These are phyloP conservation scores for Rhabdomys pumilio DNA, from an alignment of 2,797 vertebrate species.

Conservation along the genomic window DNA sequence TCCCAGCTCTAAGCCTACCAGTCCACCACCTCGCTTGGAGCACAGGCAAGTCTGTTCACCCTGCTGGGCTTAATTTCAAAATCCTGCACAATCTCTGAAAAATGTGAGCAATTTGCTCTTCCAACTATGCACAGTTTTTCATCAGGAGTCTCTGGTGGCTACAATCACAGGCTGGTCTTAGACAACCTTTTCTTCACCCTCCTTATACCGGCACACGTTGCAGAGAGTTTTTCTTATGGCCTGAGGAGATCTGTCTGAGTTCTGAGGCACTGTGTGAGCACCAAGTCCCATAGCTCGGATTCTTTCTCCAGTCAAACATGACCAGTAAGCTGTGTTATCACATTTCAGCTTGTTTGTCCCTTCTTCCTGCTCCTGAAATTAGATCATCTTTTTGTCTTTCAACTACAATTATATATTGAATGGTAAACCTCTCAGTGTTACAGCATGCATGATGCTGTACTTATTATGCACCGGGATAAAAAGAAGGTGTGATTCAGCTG, in stretches of 20 bases:
- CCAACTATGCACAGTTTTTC: constrained; percentile 68
- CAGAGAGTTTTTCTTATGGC: neutral
- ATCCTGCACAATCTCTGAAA: constrained; percentile 74
- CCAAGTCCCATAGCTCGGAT: neutral
- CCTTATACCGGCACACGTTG: neutral
- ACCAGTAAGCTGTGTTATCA: constrained; percentile 1
- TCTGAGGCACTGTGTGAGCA: neutral
- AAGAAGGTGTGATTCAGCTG: constrained; percentile 47
- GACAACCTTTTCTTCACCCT: neutral
- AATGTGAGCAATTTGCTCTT: constrained; percentile 59
- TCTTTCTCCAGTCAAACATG: constrained; percentile 61
- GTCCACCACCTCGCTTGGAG: rapidly evolving
- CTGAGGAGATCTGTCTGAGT: neutral
- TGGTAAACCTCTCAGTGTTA: neutral
- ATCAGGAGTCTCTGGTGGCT: constrained; percentile 59
- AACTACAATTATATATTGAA: constrained; percentile 29
- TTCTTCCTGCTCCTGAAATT: constrained; percentile 44
- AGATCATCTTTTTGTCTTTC: constrained; percentile 53
- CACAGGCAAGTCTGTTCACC: constrained; percentile 63
- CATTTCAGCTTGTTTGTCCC: constrained; percentile 15
- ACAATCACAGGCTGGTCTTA: neutral
- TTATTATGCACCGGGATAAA: neutral
- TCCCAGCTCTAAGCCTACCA: neutral
- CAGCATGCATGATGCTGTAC: neutral
- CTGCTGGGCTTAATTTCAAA: constrained; percentile 77